Evolutionary conservation across 2,113 vertebrate genomes (phyloP), one percentile per base, ranked within the genome.

Genomic region (Anguilla rostrata): DNA sequence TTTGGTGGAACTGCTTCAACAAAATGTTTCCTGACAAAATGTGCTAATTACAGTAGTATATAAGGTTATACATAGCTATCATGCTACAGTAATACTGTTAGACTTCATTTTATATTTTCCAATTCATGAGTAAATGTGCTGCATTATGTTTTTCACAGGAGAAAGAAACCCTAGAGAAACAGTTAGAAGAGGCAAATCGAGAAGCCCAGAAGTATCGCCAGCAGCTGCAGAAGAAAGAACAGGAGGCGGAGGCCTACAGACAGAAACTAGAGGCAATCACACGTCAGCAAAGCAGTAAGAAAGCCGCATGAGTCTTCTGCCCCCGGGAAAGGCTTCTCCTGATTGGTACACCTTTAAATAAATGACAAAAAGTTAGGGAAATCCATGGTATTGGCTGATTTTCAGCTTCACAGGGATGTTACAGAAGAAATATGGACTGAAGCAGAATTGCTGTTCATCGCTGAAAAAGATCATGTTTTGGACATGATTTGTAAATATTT

Each of bases 201-300:
- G 97, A 97, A 92, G 97, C 96, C 22, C 97, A 97, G 91, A 97
- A 96, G 85, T 97, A 97, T 0, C 94, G 97, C 39, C 96, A 97
- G 90, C 97, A 97, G 89, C 96, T 97, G 89, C 90, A 97, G 85
- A 97, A 97, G 93, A 97, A 97, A 88, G 97, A 97, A 20, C 96
- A 97, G 92, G 97, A 97, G 90, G 97, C 97, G 15, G 97, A 97
- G 82, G 96, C 96, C 34, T 97, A 96, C 91, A 93, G 97, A 88
- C 96, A 96, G 94, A 97, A 97, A 87, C 91, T 97, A 90, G 97
- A 97, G 93, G 97, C 97, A 20, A 97, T 97, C 94, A 96, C 95
- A 40, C 95, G 96, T 83, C 95, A 96, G 86, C 96, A 97, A 91
- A 96, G 95, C 86, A 96, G 94, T 88, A 97, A 97, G 93, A 96